Evolutionary conservation across 2,888 invertebrate species (phyloP).

Genomic region (Polyploca ridens): DNA sequence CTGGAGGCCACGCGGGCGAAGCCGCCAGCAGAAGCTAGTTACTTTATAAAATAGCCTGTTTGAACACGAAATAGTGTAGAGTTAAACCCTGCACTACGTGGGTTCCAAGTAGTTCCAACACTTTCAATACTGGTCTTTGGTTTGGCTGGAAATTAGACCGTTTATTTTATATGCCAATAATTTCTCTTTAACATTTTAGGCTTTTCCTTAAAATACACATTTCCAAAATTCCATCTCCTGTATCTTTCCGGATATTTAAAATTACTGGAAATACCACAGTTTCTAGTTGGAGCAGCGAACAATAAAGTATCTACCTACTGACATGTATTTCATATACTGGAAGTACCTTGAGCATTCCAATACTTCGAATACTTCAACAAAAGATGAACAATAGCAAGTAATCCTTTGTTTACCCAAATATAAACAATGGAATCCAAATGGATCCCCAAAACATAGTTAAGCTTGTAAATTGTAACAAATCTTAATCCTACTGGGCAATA

Average conservation of each 20-base stretch:
- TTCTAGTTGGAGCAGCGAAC: not conserved
- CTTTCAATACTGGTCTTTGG: no score
- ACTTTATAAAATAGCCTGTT: no score
- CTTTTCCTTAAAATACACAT: no score
- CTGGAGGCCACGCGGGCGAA: no score
- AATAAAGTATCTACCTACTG: not conserved
- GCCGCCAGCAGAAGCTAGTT: no score
- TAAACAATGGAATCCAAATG: constrained; percentile 14
- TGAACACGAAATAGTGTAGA: no score
- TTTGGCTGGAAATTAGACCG: no score
- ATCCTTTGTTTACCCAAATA: constrained; percentile 61
- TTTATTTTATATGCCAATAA: no score
- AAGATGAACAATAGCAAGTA: constrained; percentile 31
- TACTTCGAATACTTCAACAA: constrained; percentile 23
- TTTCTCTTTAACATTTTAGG: no score
- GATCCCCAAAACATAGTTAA: constrained; percentile 22
- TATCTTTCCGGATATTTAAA: not conserved
- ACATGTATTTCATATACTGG: not conserved
- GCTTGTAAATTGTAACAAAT: constrained; percentile 4
- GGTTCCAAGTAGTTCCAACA: no score
- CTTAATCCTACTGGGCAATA: constrained; percentile 45
- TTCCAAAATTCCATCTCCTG: no score
- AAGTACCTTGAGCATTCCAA: not conserved
- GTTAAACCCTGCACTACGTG: no score
- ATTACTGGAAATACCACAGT: not conserved